Conservation (phyloP, 2,797 vertebrate genomes). For the Myotis myotis region DNA sequence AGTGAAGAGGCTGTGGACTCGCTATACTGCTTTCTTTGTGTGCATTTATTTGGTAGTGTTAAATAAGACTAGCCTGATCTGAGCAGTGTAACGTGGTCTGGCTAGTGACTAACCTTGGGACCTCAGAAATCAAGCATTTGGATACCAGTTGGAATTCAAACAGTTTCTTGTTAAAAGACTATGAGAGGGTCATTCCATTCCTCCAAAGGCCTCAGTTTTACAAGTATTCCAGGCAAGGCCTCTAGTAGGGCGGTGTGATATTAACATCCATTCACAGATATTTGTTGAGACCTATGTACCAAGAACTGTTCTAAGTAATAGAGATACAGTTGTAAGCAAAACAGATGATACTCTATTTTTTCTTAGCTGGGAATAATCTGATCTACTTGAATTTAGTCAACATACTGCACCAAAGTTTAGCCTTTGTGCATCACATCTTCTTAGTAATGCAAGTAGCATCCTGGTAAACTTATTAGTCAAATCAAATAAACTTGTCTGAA, state of each 20-base stretch:
- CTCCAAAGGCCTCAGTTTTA: not conserved
- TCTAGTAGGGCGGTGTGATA: not conserved
- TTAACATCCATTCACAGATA: not conserved
- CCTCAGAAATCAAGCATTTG: not conserved
- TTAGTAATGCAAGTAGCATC: not conserved
- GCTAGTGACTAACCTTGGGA: not conserved
- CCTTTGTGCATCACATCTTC: not conserved
- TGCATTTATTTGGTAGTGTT: not conserved
- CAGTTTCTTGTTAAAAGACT: not conserved
- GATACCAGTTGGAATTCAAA: not conserved
- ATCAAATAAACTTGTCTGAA: not conserved
- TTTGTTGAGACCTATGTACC: not conserved
- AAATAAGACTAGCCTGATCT: not conserved
- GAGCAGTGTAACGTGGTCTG: not conserved
- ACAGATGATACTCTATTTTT: not conserved
- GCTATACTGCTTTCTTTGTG: not conserved
- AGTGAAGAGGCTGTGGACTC: not conserved
- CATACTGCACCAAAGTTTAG: not conserved
- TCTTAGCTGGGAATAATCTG: not conserved
- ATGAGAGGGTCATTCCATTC: not conserved
- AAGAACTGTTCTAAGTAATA: not conserved
- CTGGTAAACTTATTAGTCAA: not conserved
- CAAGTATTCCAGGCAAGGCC: not conserved
- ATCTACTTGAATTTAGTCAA: not conserved
- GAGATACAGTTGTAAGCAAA: not conserved